Conservation (phyloP, 2,797 vertebrate species). For the Linurgus olivaceus region DNA sequence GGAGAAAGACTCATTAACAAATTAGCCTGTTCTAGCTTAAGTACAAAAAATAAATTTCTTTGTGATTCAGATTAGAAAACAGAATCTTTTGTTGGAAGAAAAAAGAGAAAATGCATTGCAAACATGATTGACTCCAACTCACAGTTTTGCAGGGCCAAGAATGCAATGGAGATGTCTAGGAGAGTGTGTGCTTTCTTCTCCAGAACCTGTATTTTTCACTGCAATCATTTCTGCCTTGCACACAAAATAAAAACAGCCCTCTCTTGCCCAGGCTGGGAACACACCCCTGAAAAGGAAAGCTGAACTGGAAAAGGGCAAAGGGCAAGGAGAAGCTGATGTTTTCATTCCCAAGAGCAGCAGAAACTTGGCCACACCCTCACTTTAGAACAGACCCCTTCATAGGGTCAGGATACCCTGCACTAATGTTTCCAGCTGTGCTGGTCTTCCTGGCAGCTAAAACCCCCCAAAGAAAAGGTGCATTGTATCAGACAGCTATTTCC, state of each 20-base stretch:
- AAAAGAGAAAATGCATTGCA: not conserved
- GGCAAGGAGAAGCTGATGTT: not conserved
- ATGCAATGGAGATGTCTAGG: not conserved
- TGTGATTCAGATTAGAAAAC: not conserved
- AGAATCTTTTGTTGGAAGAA: not conserved
- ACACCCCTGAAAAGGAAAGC: not conserved
- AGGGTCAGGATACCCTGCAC: not conserved
- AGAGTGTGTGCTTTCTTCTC: not conserved
- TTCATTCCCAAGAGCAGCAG: not conserved
- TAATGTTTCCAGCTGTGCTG: not conserved
- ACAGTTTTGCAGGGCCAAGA: constrained; percentile 2
- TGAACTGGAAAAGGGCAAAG: not conserved
- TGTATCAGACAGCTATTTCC: not conserved
- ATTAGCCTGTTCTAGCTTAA: not conserved
- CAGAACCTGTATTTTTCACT: not conserved
- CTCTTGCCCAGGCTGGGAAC: not conserved
- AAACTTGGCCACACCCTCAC: not conserved
- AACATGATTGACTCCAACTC: not conserved
- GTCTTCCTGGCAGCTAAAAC: not conserved
- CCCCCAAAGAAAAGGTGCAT: not conserved
- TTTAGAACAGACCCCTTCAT: not conserved
- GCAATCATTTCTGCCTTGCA: not conserved
- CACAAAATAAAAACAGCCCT: not conserved
- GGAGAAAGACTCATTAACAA: not conserved
- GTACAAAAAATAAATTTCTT: constrained; percentile 23